Conservation (phyloP, 2,888 invertebrate genomes). For the Lymantria dispar region DNA sequence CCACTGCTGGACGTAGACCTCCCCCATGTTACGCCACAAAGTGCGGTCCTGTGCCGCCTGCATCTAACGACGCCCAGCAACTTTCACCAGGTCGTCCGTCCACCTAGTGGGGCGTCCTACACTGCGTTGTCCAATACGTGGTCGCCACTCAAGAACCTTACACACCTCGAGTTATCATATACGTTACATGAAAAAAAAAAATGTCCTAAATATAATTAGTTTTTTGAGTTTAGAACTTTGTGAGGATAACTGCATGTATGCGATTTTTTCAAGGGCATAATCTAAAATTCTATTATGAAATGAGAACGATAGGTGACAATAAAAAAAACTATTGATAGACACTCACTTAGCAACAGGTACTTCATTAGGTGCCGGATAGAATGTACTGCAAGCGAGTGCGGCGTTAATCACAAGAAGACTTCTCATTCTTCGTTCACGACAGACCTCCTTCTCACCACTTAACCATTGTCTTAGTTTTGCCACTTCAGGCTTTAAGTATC, state of each 20-base stretch:
- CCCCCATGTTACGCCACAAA: too few species aligned
- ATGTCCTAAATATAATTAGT: too few species aligned
- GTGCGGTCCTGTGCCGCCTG: too few species aligned
- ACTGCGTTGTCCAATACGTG: too few species aligned
- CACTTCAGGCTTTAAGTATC: slow-evolving; percentile 86
- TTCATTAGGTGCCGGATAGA: slow-evolving; percentile 88
- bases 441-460: slow-evolving; percentile 72
- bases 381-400: slow-evolving; percentile 83
- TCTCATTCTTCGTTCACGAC: slow-evolving; percentile 86
- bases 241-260: neutral
- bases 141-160: too few species aligned
- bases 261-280: neutral
- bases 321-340: neutral
- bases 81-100: too few species aligned
- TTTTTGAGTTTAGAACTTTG: neutral
- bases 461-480: slow-evolving; percentile 82
- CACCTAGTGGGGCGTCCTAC: too few species aligned
- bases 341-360: slow-evolving; percentile 81
- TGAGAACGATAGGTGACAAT: neutral
- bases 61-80: too few species aligned
- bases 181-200: too few species aligned
- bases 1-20: too few species aligned
- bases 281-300: neutral
- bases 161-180: too few species aligned
- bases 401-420: slow-evolving; percentile 86